A percentile compares a stretch with the other conserved stretches of the same genome.
Evolutionary conservation across 2,888 invertebrate genomes (phyloP).

Genomic region (Lepidochrysops patricia): DNA sequence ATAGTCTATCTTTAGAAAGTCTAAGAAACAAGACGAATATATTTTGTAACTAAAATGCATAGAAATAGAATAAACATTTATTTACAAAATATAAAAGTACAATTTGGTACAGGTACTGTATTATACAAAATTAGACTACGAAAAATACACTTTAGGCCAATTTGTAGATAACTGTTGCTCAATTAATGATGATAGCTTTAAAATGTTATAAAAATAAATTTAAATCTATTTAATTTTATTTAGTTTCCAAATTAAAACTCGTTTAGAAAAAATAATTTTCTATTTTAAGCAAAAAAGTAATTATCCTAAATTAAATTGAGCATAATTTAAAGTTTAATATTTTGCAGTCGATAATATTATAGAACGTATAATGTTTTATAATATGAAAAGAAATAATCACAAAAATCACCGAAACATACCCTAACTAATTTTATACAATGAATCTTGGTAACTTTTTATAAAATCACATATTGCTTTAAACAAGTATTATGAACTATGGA

Average conservation of each 20-base stretch:
- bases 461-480: slow-evolving; percentile 13
- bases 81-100: slow-evolving; percentile 8
- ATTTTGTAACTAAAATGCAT: too few species aligned
- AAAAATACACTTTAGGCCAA: background rate
- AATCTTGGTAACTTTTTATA: slow-evolving; percentile 8
- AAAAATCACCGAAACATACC: background rate
- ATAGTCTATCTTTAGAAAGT: too few species aligned
- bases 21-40: background rate
- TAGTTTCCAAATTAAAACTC: background rate
- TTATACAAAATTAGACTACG: background rate
- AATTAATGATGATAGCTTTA: background rate
- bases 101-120: slow-evolving; percentile 6
- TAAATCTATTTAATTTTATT: background rate
- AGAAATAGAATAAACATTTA: slow-evolving; percentile 11
- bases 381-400: background rate
- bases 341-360: background rate
- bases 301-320: background rate
- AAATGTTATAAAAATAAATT: background rate
- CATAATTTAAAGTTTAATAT: background rate
- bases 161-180: background rate
- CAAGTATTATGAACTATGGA: background rate
- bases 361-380: background rate
- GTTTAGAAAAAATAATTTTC: background rate
- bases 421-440: background rate
- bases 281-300: background rate